Conservation (phyloP, 2,113 vertebrate species). For the Lethenteron reissneri region DNA sequence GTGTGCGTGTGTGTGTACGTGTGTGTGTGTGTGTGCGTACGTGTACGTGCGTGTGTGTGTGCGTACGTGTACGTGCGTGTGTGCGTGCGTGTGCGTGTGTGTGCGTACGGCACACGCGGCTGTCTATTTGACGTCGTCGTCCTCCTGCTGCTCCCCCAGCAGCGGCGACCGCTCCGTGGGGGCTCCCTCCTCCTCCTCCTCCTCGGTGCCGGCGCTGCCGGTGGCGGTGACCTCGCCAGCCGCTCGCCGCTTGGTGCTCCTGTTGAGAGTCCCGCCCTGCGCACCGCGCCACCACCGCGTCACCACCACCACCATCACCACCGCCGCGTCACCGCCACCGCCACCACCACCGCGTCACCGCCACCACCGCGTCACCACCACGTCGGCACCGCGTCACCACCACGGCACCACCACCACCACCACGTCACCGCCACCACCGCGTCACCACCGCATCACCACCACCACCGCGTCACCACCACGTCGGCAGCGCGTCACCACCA, state of each 20-base stretch:
- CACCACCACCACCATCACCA: neutral
- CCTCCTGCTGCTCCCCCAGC: slow-evolving; percentile 11
- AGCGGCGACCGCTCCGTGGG: slow-evolving; percentile 21
- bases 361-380: neutral
- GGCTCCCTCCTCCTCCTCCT: slow-evolving; percentile 7
- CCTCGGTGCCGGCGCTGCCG: too few relatives aligned
- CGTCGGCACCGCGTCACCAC: too few relatives aligned
- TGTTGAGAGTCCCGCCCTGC: slow-evolving; percentile 37
- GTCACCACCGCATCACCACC: neutral
- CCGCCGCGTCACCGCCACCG: neutral
- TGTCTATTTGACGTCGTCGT: slow-evolving; percentile 11
- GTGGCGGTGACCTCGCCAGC: too few relatives aligned
- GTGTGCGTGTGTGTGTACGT: too few relatives aligned
- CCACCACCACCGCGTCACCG: neutral
- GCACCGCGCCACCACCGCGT: neutral
- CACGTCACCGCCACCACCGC: neutral
- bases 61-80: too few relatives aligned
- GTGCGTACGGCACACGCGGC: too few relatives aligned
- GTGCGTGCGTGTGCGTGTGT: too few relatives aligned
- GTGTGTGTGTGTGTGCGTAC: too few relatives aligned
- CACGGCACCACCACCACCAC: neutral
- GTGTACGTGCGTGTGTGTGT: too few relatives aligned
- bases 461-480: neutral
- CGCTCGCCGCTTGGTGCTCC: slow-evolving; percentile 23
- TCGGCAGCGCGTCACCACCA: too few relatives aligned